Evolutionary conservation across 92 coral and sea anemone species (phyloP).

Genomic region (Palythoa heliodiscus): DNA sequence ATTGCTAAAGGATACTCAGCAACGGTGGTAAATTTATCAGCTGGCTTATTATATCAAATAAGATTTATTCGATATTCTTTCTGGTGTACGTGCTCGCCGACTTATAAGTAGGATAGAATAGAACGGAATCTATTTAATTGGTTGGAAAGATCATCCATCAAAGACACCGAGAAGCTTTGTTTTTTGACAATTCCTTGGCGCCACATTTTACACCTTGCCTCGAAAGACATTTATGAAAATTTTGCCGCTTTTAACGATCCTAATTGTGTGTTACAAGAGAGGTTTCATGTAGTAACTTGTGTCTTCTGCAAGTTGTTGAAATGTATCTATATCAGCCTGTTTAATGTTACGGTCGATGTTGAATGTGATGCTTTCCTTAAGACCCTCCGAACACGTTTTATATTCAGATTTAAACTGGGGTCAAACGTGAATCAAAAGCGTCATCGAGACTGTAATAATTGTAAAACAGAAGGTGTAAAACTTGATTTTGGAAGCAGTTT

Average conservation of each 20-base stretch:
- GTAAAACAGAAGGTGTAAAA: not conserved
- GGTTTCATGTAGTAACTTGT: not conserved
- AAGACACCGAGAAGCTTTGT: conserved; percentile 42
- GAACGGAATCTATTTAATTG: conserved; percentile 41
- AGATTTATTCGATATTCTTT: conserved; percentile 17
- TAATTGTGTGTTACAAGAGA: conserved; percentile 4
- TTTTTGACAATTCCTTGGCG: conserved; percentile 35
- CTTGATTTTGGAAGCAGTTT: not conserved
- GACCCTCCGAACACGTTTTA: conserved; percentile 27
- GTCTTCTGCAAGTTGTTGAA: conserved; percentile 27
- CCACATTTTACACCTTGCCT: conserved; percentile 42
- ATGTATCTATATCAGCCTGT: conserved; percentile 36
- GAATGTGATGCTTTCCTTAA: conserved; percentile 9
- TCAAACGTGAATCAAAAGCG: conserved; percentile 3
- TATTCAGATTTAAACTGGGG: not conserved
- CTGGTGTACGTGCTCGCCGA: conserved; percentile 22
- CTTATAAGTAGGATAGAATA: not conserved
- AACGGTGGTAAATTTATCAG: conserved; percentile 19
- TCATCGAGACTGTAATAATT: not conserved
- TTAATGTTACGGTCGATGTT: conserved; percentile 12
- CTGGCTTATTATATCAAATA: not conserved
- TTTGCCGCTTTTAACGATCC: not conserved
- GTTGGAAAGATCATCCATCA: conserved; percentile 36
- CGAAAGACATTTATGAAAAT: conserved; percentile 34
- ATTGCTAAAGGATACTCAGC: not conserved